Percentiles rank a stretch among this genome's conserved stretches.
Conservation (phyloP, 1,140 invertebrate species). For the Zaprionus lachaisei region DNA sequence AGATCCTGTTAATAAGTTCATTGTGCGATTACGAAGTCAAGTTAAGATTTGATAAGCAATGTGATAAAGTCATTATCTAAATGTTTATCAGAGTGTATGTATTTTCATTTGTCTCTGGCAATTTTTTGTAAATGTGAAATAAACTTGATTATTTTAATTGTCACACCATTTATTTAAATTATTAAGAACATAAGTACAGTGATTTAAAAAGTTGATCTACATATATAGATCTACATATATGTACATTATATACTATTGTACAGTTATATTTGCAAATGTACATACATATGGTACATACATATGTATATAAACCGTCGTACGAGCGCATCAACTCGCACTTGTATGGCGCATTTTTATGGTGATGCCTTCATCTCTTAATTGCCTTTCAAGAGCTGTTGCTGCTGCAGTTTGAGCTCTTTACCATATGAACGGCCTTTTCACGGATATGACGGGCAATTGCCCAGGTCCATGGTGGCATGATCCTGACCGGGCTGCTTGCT, state of each 20-base stretch:
- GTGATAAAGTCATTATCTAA: neutral
- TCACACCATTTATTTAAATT: neutral
- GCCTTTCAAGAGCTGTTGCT: slow-evolving; percentile 50
- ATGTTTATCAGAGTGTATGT: too few relatives aligned
- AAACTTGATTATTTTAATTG: neutral
- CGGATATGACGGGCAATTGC: slow-evolving; percentile 51
- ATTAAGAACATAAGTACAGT: neutral
- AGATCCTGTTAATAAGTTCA: neutral
- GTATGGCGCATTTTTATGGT: neutral
- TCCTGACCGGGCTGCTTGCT: slow-evolving; percentile 11
- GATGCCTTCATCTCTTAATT: slow-evolving; percentile 56
- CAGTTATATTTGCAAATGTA: neutral
- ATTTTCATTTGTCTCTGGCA: too few relatives aligned
- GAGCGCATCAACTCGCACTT: neutral
- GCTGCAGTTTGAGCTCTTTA: slow-evolving; percentile 39
- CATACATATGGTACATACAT: neutral
- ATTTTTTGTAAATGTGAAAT: too few relatives aligned
- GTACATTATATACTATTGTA: neutral
- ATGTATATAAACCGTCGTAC: neutral
- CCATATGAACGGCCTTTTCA: slow-evolving; percentile 54
- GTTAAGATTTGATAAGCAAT: neutral
- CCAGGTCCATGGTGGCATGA: slow-evolving; percentile 17
- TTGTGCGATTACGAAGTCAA: neutral
- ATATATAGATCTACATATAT: neutral
- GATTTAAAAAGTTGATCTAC: neutral